Evolutionary conservation across 1,140 invertebrate genomes (phyloP).

Genomic region (Bombus fervidus): DNA sequence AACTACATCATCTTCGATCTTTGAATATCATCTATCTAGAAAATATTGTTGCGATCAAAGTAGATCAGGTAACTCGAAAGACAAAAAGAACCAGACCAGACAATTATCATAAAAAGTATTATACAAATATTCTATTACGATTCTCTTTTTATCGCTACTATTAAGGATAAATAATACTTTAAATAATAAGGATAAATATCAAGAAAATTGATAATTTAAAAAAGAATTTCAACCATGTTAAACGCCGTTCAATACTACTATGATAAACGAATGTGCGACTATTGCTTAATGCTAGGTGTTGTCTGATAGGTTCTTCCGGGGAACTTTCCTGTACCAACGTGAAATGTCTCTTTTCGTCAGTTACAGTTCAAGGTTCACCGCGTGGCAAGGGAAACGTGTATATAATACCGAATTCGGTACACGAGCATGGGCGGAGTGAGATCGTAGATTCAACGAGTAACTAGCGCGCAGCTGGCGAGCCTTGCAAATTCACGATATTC

Average conservation of each 20-base stretch:
- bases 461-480: slow-evolving; percentile 55
- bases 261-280: too few species aligned
- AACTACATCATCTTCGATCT: background rate
- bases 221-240: background rate
- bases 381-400: background rate
- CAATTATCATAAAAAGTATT: background rate
- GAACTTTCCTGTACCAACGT: too few species aligned
- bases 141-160: too few species aligned
- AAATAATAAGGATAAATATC: background rate
- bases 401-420: slow-evolving; percentile 21
- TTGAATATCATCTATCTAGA: background rate
- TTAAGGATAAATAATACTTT: background rate
- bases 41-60: too few species aligned
- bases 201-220: background rate
- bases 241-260: too few species aligned
- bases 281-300: too few species aligned
- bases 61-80: too few species aligned
- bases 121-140: background rate
- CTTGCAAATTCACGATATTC: slow-evolving; percentile 56
- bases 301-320: too few species aligned
- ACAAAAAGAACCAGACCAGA: background rate
- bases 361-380: background rate
- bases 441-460: slow-evolving; percentile 48
- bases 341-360: background rate
- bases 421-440: slow-evolving; percentile 17